Evolutionary conservation across 35 echinoderm and acorn worm species (phyloP).

Genomic region (Lytechinus pictus): DNA sequence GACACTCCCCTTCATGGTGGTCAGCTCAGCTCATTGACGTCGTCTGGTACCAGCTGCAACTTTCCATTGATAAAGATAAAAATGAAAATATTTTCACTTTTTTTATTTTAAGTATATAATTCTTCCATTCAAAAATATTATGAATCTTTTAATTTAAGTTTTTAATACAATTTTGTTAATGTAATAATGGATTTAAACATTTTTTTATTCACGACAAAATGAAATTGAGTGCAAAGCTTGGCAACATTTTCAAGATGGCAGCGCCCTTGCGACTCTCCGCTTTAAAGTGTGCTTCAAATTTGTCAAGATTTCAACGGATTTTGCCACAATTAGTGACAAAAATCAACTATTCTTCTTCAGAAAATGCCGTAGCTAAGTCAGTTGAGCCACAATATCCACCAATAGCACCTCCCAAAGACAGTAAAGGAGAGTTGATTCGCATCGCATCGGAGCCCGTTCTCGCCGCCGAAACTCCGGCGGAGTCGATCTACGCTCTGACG

Average conservation of each 20-base stretch:
- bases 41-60: no score
- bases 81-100: no score
- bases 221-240: not conserved
- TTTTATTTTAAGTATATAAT: no score
- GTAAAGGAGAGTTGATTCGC: not conserved
- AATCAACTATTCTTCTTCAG: not conserved
- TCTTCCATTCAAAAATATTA: no score
- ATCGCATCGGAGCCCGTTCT: not conserved
- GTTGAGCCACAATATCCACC: conserved; percentile 63
- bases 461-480: conserved; percentile 58
- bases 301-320: conserved; percentile 22
- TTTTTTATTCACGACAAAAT: not conserved
- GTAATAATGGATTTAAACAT: not conserved
- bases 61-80: no score
- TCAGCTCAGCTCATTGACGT: no score
- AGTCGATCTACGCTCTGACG: conserved; percentile 70
- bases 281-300: not conserved
- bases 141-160: no score
- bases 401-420: conserved; percentile 36
- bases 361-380: not conserved
- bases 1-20: no score
- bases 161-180: no score
- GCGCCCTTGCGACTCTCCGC: conserved; percentile 59
- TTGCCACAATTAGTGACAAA: not conserved
- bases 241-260: conserved; percentile 70